phyloP scores from a whole-genome alignment of 2,113 vertebrate species.

The Neolamprologus sp. region DNA sequence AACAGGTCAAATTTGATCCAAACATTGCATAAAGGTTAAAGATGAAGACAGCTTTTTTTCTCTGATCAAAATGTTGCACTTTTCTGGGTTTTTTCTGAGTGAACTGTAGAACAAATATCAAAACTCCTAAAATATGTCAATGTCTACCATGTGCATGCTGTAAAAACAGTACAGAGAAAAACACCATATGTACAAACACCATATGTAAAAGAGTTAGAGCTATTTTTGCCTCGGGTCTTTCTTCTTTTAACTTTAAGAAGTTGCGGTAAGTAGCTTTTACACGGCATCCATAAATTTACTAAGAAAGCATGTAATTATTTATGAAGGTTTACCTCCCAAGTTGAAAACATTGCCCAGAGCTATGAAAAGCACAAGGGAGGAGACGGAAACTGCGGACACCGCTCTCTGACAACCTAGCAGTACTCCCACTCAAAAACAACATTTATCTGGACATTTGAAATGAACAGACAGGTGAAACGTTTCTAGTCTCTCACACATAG shows the following conservation, averaged over 20 bases:
- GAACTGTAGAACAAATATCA: not conserved
- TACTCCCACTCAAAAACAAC: not conserved
- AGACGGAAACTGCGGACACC: not conserved
- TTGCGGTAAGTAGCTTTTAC: slow-evolving; percentile 40
- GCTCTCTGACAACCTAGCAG: not conserved
- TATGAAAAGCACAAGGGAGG: slow-evolving; percentile 7
- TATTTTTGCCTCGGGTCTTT: not conserved
- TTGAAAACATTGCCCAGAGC: slow-evolving; percentile 48
- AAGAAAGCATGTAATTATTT: slow-evolving; percentile 64
- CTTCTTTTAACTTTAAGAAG: slow-evolving; percentile 19
- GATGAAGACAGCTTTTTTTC: not conserved
- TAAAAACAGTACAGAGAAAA: not conserved
- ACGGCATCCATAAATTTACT: slow-evolving; percentile 48
- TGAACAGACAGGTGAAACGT: not conserved
- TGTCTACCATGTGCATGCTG: not conserved
- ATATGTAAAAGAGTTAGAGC: not conserved
- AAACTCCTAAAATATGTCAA: not conserved
- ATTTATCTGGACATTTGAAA: not conserved
- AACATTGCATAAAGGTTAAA: fast-evolving
- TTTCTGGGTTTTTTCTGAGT: not conserved
- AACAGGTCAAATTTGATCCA: not conserved
- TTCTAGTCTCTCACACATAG: not conserved
- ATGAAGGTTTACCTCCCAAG: slow-evolving; percentile 57
- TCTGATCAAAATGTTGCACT: not conserved
- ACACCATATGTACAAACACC: not conserved